phyloP scores from a whole-genome alignment of 2,888 invertebrate species.

The Dynastes hyllus region DNA sequence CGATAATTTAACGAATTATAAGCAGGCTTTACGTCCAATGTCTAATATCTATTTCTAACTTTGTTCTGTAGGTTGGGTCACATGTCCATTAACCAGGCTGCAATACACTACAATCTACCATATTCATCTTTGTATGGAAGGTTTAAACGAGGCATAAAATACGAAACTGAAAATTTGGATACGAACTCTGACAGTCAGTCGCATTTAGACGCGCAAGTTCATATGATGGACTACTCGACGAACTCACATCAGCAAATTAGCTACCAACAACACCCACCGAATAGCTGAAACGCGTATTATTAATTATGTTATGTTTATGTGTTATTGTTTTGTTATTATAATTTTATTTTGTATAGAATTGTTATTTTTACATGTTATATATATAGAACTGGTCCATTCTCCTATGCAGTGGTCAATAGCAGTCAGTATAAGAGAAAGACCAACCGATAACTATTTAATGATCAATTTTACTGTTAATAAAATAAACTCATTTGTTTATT shows the following conservation, averaged over 20 bases:
- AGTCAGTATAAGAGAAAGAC: constrained; percentile 13
- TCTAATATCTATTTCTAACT: no score
- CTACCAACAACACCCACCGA: constrained; percentile 66
- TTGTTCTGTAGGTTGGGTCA: constrained; percentile 82
- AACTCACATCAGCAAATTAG: constrained; percentile 67
- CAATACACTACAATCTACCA: constrained; percentile 92
- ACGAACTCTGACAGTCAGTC: constrained; percentile 67
- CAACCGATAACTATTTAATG: constrained; percentile 12
- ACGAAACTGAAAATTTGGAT: constrained; percentile 75
- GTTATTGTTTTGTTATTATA: constrained; percentile 53
- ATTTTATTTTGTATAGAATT: constrained; percentile 50
- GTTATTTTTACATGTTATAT: constrained; percentile 40
- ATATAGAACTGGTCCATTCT: constrained; percentile 31
- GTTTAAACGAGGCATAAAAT: constrained; percentile 88
- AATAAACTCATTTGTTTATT: not conserved
- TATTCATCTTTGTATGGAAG: constrained; percentile 92
- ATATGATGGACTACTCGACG: constrained; percentile 67
- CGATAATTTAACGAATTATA: no score
- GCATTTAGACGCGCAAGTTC: constrained; percentile 64
- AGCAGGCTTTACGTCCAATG: no score
- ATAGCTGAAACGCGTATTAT: constrained; percentile 59
- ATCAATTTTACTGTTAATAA: constrained; percentile 13
- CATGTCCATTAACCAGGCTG: constrained; percentile 95
- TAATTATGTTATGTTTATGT: constrained; percentile 54
- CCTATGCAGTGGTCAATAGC: not conserved